phyloP scores from a whole-genome alignment of 2,113 vertebrate species.

The Carollia perspicillata region DNA sequence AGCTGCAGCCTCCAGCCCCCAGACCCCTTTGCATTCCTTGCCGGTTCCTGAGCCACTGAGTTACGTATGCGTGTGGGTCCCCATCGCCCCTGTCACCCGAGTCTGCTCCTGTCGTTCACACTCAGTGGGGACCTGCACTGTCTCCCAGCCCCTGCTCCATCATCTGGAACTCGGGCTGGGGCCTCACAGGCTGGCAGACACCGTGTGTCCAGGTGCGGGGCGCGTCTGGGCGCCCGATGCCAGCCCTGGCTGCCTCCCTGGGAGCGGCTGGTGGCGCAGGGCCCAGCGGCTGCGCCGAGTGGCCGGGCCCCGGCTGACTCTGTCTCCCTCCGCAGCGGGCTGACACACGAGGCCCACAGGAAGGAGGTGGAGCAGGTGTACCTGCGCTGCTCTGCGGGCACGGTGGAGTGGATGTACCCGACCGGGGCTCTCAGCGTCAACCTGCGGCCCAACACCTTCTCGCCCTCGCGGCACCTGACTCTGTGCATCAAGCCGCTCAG shows the following conservation, averaged over 20 bases:
- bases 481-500: constrained; percentile 94
- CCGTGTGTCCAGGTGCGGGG: accelerated
- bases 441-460: constrained; percentile 91
- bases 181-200: accelerated
- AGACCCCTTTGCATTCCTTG: accelerated
- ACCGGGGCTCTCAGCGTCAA: constrained; percentile 96
- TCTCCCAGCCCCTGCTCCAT: background rate
- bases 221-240: background rate
- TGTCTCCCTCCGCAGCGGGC: constrained; percentile 83
- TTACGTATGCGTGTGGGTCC: accelerated
- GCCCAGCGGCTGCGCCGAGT: too few relatives aligned
- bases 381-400: constrained; percentile 93
- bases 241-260: background rate
- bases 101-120: background rate
- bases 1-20: accelerated
- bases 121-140: background rate
- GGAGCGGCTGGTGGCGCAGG: background rate
- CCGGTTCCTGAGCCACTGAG: background rate
- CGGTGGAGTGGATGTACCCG: constrained; percentile 96
- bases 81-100: background rate
- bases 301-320: background rate
- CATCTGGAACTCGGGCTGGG: background rate
- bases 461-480: constrained; percentile 86
- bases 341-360: constrained; percentile 93
- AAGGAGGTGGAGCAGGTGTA: constrained; percentile 99